A percentile compares a stretch with the other conserved stretches of the same genome.
These are phyloP conservation scores for Nezara viridula DNA, from an alignment of 2,888 invertebrate species.

Conservation along the genomic window DNA sequence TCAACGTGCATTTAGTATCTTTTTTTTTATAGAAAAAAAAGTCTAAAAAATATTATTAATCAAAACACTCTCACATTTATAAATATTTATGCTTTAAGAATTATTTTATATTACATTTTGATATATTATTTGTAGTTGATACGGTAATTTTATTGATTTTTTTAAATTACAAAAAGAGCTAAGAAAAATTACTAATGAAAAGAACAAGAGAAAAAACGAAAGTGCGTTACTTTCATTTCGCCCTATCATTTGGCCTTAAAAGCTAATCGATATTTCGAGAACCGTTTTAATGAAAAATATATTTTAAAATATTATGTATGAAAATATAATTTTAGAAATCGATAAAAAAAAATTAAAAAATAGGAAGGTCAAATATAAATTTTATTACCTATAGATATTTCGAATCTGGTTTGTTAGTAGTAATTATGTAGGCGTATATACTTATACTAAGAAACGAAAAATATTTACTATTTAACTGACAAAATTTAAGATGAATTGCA, in stretches of 20 bases:
- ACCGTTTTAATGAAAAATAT: not conserved
- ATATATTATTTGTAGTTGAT: not conserved
- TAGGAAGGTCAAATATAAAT: no score
- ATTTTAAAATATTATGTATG: not conserved
- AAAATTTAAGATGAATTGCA: no score
- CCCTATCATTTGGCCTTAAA: not conserved
- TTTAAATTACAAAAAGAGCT: no score
- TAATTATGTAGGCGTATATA: no score
- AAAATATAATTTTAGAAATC: no score
- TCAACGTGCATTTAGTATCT: not conserved
- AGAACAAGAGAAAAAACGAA: not conserved
- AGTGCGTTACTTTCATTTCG: not conserved
- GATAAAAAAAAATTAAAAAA: no score
- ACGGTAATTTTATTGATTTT: not conserved
- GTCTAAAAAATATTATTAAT: not conserved
- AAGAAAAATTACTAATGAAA: not conserved
- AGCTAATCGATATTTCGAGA: not conserved
- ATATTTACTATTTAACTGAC: no score
- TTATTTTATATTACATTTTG: not conserved
- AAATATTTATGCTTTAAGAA: not conserved
- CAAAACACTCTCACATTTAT: not conserved
- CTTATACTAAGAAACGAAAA: no score
- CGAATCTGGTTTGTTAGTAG: no score
- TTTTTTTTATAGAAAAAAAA: not conserved
- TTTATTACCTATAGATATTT: no score